phyloP scores from a whole-genome alignment of 1,140 invertebrate genomes.

The Drosophila sulfurigaster region DNA sequence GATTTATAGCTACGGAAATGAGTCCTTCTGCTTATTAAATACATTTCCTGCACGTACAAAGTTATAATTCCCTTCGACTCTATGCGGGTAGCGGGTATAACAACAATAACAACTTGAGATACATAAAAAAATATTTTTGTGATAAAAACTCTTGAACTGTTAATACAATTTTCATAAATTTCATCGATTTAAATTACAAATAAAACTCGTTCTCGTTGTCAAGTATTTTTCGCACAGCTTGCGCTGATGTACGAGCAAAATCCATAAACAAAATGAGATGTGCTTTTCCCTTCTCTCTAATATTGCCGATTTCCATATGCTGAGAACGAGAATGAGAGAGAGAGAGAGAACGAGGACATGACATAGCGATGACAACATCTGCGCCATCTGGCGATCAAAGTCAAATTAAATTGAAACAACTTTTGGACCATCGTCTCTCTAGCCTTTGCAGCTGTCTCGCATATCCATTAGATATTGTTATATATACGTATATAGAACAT shows the following conservation, averaged over 20 bases:
- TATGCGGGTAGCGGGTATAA: no score
- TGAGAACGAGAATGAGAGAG: neutral
- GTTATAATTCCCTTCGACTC: no score
- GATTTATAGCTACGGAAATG: no score
- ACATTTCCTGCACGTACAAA: no score
- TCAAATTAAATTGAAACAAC: constrained; percentile 82
- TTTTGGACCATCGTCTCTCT: constrained; percentile 35
- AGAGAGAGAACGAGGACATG: constrained; percentile 49
- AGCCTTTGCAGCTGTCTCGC: neutral
- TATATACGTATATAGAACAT: constrained; percentile 11
- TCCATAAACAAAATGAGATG: constrained; percentile 72
- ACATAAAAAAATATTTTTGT: constrained; percentile 44
- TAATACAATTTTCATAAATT: constrained; percentile 71
- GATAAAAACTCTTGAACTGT: constrained; percentile 63
- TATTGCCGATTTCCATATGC: constrained; percentile 54
- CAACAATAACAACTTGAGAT: constrained; percentile 46
- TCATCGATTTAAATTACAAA: constrained; percentile 70
- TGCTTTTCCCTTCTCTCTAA: constrained; percentile 35
- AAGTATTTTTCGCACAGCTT: constrained; percentile 60
- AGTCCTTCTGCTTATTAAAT: no score
- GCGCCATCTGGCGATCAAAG: constrained; percentile 81
- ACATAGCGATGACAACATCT: constrained; percentile 61
- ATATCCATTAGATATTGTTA: neutral
- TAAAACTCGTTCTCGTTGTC: constrained; percentile 16
- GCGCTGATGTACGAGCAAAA: constrained; percentile 63